These are phyloP conservation scores for Squalus acanthias DNA, from an alignment of 2,797 vertebrate genomes.

Conservation along the genomic window DNA sequence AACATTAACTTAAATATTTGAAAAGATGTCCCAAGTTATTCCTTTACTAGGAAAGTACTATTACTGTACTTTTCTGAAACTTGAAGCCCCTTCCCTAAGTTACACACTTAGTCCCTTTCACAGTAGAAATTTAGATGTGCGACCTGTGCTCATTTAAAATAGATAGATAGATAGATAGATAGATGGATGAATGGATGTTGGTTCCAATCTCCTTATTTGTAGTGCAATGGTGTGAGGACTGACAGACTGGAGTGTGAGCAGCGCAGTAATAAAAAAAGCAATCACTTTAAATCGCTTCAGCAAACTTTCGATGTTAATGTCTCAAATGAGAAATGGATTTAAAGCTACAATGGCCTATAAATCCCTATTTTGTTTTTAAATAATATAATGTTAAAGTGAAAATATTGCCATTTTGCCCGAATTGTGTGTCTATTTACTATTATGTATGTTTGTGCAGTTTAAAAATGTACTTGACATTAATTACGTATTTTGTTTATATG, in stretches of 20 bases:
- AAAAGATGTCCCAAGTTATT: not conserved
- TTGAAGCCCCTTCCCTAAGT: not conserved
- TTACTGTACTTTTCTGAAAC: not conserved
- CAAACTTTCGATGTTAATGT: not conserved
- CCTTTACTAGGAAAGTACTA: not conserved
- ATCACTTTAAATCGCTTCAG: not conserved
- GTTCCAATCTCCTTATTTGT: not conserved
- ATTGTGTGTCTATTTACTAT: not conserved
- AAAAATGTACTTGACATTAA: conserved; percentile 8
- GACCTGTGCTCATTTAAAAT: no score
- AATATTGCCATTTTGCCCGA: not conserved
- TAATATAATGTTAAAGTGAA: not conserved
- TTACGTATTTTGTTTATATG: not conserved
- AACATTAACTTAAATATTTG: not conserved
- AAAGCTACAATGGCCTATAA: not conserved
- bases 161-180: no score
- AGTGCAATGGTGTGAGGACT: not conserved
- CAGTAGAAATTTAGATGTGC: no score
- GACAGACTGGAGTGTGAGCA: not conserved
- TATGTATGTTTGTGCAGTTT: not conserved
- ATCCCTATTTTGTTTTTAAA: not conserved
- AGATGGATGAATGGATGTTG: no score
- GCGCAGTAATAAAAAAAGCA: not conserved
- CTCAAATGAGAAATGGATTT: not conserved
- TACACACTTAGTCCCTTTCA: not conserved